Percentiles rank a stretch among this genome's conserved stretches.
Evolutionary conservation across 2,113 vertebrate genomes (phyloP).

Genomic region (Saguinus midas): DNA sequence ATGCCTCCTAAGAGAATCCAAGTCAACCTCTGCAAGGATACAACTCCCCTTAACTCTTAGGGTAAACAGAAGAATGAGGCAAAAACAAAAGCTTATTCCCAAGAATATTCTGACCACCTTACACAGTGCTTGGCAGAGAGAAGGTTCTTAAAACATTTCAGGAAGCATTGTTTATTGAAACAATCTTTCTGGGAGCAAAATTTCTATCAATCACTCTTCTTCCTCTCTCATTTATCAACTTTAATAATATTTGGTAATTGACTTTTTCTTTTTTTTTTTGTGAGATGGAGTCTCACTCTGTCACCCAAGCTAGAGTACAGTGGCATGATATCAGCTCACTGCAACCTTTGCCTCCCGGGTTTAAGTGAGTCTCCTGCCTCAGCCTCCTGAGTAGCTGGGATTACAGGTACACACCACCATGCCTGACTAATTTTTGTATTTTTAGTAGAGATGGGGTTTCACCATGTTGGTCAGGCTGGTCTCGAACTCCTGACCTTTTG

Average conservation of each 20-base stretch:
- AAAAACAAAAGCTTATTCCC: not conserved
- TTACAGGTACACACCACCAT: too few relatives aligned
- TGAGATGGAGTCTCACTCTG: too few relatives aligned
- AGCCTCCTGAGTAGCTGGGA: too few relatives aligned
- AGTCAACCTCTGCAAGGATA: not conserved
- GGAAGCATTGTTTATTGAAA: not conserved
- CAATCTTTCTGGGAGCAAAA: not conserved
- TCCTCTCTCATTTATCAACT: not conserved
- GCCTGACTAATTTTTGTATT: too few relatives aligned
- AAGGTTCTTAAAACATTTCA: not conserved
- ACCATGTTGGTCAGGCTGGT: too few relatives aligned
- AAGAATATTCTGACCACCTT: not conserved
- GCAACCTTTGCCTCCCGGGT: too few relatives aligned
- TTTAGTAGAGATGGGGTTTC: too few relatives aligned
- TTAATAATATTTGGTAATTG: not conserved
- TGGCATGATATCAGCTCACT: too few relatives aligned
- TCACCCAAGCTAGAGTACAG: too few relatives aligned
- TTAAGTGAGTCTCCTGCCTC: too few relatives aligned
- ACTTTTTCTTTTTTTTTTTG: too few relatives aligned
- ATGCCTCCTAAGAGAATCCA: not conserved
- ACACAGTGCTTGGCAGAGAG: not conserved
- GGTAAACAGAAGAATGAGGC: not conserved
- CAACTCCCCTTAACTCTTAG: not conserved
- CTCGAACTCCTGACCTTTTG: too few relatives aligned
- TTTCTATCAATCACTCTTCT: not conserved